Evolutionary conservation across 2,888 invertebrate genomes (phyloP), one percentile per base, ranked within the genome.

Genomic region (Colletes collaris): DNA sequence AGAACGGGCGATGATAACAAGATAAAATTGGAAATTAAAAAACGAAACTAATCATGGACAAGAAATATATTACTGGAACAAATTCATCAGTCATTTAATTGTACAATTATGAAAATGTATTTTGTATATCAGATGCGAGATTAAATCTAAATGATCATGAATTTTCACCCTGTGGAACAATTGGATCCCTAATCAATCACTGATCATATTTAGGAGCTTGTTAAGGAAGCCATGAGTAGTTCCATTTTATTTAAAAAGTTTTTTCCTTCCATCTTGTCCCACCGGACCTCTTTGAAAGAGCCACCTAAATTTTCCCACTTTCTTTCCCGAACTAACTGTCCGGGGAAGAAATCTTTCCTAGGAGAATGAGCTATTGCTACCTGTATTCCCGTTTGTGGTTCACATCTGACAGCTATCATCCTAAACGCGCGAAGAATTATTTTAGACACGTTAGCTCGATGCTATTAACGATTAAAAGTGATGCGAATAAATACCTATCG

Each of bases 211-310:
- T 96, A 96, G 81, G 96, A 96, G 90, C 96, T 96, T 81, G 97
- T 96, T 13, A 97, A 94, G 88, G 97, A 97, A 72, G 98, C 98
- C 98, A 99, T 98, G 5, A 99, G 95, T 87, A 98, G 94, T 94
- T 99, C 99, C 96, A 99, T 97, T 94, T 99, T 99, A 91, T 98
- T 98, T 6, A 98, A 94, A 92, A 99, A 98, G 93, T 98, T 99
- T 91, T 97, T 97, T 66, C 99, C 99, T 92, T 99, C 98, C 96
- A 99, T 97, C 93, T 97, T 98, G 84, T 98, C 98, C 92, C 98
- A 95, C 87, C 97, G 95, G 19, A 97, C 97, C 94, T 98, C 97
- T 91, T 97, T 96, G 93, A 98, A 98, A 64, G 97, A 96, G 37
- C 98, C 98, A n/a, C 98, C 97, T 1, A 98, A 94, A 93, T 98